Base-by-base conservation (phyloP, 2,888 invertebrate genomes). In the Smittia sp. region DNA sequence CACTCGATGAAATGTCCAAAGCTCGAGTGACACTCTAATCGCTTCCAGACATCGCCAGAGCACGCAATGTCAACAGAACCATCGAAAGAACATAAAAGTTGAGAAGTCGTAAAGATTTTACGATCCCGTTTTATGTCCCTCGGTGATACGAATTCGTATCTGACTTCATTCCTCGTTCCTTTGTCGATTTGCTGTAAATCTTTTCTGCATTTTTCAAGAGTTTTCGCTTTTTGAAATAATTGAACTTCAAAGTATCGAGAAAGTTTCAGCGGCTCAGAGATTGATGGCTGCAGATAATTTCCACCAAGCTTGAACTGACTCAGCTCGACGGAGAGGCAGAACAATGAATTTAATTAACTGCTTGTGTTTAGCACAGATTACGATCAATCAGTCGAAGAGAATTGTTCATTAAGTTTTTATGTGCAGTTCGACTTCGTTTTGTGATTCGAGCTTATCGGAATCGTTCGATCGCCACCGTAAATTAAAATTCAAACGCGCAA, bases 301-400 rank as follows among this genome's bases (percentile, higher is more conserved):
- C n/a, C n/a, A n/a, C n/a, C n/a, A n/a, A n/a, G n/a, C n/a, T n/a
- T n/a, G n/a, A n/a, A n/a, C n/a, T n/a, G n/a, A n/a, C n/a, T n/a
- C n/a, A n/a, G n/a, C n/a, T n/a, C n/a, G n/a, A n/a, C n/a, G n/a
- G n/a, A n/a, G n/a, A n/a, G 38, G 11, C 7, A 9, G 38, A 68
- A 68, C 68, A 68, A 68, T 68, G 46, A 68, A 41, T 24, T 68
- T 68, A 68, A 68, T 68, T 68, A 68, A 68, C 38, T 69, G 18
- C 69, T 27, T 69, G 52, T 69, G 22, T 18, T 69, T 69, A 69
- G 24, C 69, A 69, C 27, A 69, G 69, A 69, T 69, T 27, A 69
- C 3, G 68, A 68, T 68, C 46, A 69, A 54, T 69, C 69, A 69
- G 41, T 32, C 38, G n/a, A 2, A 39, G 18, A 67, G 67, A 67